Percentiles rank a stretch among this genome's conserved stretches.
Evolutionary conservation across 1,140 invertebrate genomes (phyloP).

Genomic region (Aplysia californica): DNA sequence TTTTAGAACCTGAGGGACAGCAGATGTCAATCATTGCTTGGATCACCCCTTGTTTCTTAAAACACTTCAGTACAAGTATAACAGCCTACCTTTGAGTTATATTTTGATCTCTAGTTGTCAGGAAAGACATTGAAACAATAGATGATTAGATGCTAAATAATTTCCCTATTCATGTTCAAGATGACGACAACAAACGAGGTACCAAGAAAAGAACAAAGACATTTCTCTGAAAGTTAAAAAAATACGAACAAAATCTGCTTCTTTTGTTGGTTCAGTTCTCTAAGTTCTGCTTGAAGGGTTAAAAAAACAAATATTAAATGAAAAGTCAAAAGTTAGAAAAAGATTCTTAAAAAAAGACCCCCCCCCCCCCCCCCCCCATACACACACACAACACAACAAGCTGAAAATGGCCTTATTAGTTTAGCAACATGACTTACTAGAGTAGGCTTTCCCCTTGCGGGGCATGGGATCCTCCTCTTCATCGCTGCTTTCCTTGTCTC

Average conservation of each 20-base stretch:
- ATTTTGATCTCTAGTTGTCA: background rate
- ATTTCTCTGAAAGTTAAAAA: too few relatives aligned
- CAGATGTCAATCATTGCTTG: too few relatives aligned
- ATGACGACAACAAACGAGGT: background rate
- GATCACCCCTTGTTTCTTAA: too few relatives aligned
- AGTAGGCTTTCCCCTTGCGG: slow-evolving; percentile 18
- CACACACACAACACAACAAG: background rate
- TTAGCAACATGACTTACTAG: background rate
- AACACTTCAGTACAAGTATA: too few relatives aligned
- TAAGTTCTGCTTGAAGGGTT: background rate
- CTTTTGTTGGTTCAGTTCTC: background rate
- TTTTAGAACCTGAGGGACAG: slow-evolving; percentile 13
- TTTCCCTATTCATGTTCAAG: background rate
- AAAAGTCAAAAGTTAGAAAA: background rate
- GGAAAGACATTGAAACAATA: background rate
- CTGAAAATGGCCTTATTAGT: background rate
- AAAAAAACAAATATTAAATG: background rate
- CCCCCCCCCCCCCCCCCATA: background rate
- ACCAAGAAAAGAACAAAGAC: too few relatives aligned
- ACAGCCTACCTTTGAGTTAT: too few relatives aligned
- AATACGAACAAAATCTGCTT: background rate
- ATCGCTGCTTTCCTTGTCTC: slow-evolving; percentile 32
- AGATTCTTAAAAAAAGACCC: background rate
- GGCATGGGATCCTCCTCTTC: slow-evolving; percentile 36
- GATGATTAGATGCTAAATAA: background rate